phyloP scores from a whole-genome alignment of 2,888 invertebrate genomes.

The Xylota segnis region DNA sequence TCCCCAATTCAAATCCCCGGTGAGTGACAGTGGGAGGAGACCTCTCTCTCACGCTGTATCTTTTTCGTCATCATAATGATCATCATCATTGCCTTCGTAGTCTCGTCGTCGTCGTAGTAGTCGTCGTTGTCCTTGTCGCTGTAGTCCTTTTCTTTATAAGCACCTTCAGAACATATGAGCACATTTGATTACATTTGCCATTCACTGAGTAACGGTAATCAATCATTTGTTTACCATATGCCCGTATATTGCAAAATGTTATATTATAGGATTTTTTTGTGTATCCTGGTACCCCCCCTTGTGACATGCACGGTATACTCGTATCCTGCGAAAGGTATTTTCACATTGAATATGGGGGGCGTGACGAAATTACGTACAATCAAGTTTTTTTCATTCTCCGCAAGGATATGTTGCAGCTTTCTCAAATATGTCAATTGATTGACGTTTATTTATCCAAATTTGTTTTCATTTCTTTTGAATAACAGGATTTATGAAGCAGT shows the following conservation, averaged over 20 bases:
- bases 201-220: constrained; percentile 72
- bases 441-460: constrained; percentile 68
- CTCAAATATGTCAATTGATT: constrained; percentile 54
- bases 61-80: constrained; percentile 51
- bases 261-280: constrained; percentile 35
- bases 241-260: constrained; percentile 74
- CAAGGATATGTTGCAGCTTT: constrained; percentile 4
- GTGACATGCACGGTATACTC: constrained; percentile 10
- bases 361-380: constrained; percentile 63
- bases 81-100: constrained; percentile 18
- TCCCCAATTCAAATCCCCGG: constrained; percentile 60
- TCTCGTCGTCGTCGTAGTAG: background rate
- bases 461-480: constrained; percentile 29
- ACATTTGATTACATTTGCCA: constrained; percentile 72
- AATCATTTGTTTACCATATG: constrained; percentile 76
- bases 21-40: constrained; percentile 63
- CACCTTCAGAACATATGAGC: constrained; percentile 73
- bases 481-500: constrained; percentile 25
- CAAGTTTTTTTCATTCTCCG: constrained; percentile 32
- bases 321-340: constrained; percentile 55
- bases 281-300: background rate
- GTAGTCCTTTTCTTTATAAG: constrained; percentile 43
- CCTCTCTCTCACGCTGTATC: background rate
- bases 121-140: too few relatives aligned
- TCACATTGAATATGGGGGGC: constrained; percentile 27